phyloP scores from a whole-genome alignment of 2,888 invertebrate species.

The Drosophila vallismaia region DNA sequence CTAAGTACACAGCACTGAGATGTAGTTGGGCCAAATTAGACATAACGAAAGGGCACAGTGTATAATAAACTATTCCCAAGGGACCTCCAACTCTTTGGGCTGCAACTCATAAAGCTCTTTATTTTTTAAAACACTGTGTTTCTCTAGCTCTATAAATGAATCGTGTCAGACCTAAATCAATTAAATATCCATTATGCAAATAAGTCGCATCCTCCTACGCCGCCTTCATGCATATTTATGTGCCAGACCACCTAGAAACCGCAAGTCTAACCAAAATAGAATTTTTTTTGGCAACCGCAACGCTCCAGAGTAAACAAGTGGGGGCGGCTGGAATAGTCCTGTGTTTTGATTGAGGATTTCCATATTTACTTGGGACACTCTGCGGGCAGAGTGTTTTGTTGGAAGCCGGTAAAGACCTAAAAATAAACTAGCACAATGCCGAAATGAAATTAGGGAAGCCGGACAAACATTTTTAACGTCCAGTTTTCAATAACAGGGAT shows the following conservation, averaged over 20 bases:
- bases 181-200: conserved; percentile 44
- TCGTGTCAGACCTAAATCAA: conserved; percentile 34
- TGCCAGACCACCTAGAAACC: conserved; percentile 18
- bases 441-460: conserved; percentile 9
- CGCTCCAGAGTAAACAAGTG: conserved; percentile 38
- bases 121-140: not conserved
- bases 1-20: conserved; percentile 35
- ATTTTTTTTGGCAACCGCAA: conserved; percentile 43
- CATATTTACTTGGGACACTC: conserved; percentile 27
- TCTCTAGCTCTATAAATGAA: conserved; percentile 11
- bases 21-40: conserved; percentile 27
- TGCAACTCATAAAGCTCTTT: not conserved
- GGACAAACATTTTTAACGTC: not conserved
- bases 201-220: conserved; percentile 9
- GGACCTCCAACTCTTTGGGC: not conserved
- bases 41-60: conserved; percentile 7
- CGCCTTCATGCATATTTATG: conserved; percentile 41
- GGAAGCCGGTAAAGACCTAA: conserved; percentile 13
- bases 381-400: not conserved
- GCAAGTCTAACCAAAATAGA: conserved; percentile 36
- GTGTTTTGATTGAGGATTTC: conserved; percentile 30
- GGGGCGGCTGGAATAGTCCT: not conserved
- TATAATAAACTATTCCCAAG: conserved; percentile 4
- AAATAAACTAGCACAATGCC: conserved; percentile 20
- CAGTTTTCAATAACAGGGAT: not conserved